Conservation (phyloP, 2,888 invertebrate genomes). For the Abscondita cerata region DNA sequence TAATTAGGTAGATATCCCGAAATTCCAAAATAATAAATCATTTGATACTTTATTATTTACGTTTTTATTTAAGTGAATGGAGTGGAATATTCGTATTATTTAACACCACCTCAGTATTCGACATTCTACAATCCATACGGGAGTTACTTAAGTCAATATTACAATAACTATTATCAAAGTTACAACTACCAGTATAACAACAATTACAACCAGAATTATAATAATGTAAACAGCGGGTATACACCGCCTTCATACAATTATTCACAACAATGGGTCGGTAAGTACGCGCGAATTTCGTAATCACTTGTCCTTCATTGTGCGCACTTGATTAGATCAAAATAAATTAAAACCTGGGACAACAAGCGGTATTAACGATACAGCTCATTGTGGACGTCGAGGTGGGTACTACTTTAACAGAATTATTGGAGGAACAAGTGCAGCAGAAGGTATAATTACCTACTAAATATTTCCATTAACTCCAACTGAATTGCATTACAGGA, state of each 20-base stretch:
- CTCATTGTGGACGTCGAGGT: slow-evolving; percentile 34
- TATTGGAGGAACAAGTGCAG: slow-evolving; percentile 23
- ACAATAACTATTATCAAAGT: too few relatives aligned
- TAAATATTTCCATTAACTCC: too few relatives aligned
- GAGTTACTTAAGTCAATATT: too few relatives aligned
- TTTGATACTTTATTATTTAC: too few relatives aligned
- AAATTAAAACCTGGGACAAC: too few relatives aligned
- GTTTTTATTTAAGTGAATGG: not conserved
- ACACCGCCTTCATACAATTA: not conserved
- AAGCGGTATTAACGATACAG: slow-evolving; percentile 1
- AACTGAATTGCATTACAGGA: slow-evolving; percentile 34
- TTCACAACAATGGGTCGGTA: not conserved
- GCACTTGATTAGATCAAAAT: too few relatives aligned
- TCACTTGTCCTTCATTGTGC: not conserved
- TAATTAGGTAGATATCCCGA: too few relatives aligned
- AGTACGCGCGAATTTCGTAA: not conserved
- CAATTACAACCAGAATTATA: too few relatives aligned
- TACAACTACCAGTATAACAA: too few relatives aligned
- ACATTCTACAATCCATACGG: too few relatives aligned
- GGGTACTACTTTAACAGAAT: slow-evolving; percentile 38
- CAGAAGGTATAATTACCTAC: slow-evolving; percentile 15
- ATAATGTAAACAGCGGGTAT: too few relatives aligned
- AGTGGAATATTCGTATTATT: slow-evolving; percentile 1
- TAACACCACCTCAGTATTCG: not conserved
- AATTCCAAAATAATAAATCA: too few relatives aligned